phyloP scores from a whole-genome alignment of 2,113 vertebrate genomes.

The Nicator chloris region DNA sequence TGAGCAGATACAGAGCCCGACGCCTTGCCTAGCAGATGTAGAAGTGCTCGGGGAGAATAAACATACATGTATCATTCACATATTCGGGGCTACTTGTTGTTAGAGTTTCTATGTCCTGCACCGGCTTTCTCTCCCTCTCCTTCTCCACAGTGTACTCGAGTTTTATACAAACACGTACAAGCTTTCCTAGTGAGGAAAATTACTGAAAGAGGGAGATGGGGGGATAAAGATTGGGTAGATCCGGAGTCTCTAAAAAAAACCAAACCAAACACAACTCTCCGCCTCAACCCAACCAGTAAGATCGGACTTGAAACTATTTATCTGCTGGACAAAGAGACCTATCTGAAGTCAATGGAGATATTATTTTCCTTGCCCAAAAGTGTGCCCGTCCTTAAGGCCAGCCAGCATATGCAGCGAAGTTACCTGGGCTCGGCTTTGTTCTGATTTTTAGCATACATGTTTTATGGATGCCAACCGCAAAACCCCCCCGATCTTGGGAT shows the following conservation, averaged over 20 bases:
- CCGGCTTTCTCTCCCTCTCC: not conserved
- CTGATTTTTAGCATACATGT: not conserved
- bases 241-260: not conserved
- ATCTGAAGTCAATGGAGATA: not conserved
- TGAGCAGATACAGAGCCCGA: not conserved
- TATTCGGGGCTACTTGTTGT: not conserved
- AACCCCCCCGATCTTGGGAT: not conserved
- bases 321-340: not conserved
- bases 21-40: not conserved
- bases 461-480: not conserved
- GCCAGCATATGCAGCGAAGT: not conserved
- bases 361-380: not conserved
- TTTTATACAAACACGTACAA: not conserved
- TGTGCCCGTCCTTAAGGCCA: not conserved
- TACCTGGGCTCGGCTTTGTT: not conserved
- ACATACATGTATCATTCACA: rapidly evolving
- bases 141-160: not conserved
- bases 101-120: not conserved
- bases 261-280: not conserved
- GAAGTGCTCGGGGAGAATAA: not conserved
- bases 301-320: not conserved
- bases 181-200: not conserved
- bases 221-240: not conserved
- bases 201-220: not conserved
- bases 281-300: not conserved